Conservation (phyloP, 2,113 vertebrate genomes). For the Alouatta palliata region DNA sequence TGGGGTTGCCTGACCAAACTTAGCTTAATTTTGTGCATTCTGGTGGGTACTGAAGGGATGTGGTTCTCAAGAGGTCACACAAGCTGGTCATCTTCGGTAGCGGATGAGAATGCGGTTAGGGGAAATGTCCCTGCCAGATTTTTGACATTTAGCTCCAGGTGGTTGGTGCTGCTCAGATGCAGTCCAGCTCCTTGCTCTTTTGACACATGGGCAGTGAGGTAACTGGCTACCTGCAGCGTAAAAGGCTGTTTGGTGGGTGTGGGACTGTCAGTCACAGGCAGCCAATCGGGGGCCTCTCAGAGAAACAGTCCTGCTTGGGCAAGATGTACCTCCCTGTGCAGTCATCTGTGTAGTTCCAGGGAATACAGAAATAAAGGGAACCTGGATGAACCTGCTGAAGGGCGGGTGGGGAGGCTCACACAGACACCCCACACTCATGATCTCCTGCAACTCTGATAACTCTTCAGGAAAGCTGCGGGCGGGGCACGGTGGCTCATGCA, state of each 20-base stretch:
- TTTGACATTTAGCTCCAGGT: not conserved
- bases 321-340: not conserved
- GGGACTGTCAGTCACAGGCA: not conserved
- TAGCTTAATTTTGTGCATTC: not conserved
- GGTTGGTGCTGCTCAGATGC: not conserved
- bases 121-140: not conserved
- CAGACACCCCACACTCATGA: not conserved
- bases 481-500: too few relatives aligned
- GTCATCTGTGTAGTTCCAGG: not conserved
- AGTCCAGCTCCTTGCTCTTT: not conserved
- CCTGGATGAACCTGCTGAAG: not conserved
- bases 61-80: not conserved
- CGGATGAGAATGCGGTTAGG: not conserved
- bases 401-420: not conserved
- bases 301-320: not conserved
- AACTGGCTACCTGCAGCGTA: not conserved
- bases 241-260: not conserved
- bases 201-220: not conserved
- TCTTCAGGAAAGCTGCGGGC: not conserved
- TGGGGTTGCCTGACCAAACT: not conserved
- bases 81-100: not conserved
- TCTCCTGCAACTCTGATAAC: not conserved
- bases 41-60: not conserved
- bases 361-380: not conserved
- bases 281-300: not conserved